A percentile compares a stretch with the other conserved stretches of the same genome.
Conservation (phyloP, 2,113 vertebrate species). For the Catharus minimus region DNA sequence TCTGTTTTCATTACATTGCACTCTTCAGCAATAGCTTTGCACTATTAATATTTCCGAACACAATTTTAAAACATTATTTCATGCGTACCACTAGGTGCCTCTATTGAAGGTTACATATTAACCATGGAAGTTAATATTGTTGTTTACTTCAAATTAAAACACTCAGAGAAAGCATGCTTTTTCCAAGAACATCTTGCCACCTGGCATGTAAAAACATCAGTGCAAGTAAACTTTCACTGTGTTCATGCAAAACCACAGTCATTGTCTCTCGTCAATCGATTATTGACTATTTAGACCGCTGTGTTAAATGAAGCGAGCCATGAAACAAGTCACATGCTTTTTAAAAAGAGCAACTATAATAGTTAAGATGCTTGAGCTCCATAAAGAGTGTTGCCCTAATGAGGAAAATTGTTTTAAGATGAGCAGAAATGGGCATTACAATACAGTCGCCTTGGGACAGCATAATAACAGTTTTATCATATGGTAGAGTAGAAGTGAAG, state of each 20-base stretch:
- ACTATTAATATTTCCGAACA: not conserved
- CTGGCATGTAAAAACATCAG: slow-evolving; percentile 23
- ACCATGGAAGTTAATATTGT: slow-evolving; percentile 62
- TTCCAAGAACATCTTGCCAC: slow-evolving; percentile 43
- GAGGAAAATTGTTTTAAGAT: not conserved
- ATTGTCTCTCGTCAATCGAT: not conserved
- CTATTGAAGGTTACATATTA: slow-evolving; percentile 74
- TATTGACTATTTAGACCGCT: not conserved
- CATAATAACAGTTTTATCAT: not conserved
- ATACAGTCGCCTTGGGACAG: not conserved
- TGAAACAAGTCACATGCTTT: slow-evolving; percentile 20
- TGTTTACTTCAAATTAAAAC: slow-evolving; percentile 54
- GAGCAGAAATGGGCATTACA: not conserved
- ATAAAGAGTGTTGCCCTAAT: not conserved
- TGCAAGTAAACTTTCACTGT: slow-evolving; percentile 20
- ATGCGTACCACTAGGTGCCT: slow-evolving; percentile 27
- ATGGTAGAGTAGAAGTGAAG: not conserved
- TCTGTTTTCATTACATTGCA: not conserved
- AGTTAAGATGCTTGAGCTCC: not conserved
- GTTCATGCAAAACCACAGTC: slow-evolving; percentile 31
- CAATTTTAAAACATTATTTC: not conserved
- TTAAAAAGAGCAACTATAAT: not conserved
- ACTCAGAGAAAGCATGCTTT: slow-evolving; percentile 53
- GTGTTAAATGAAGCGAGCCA: slow-evolving; percentile 27
- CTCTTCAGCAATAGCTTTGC: not conserved